phyloP scores from a whole-genome alignment of 2,797 vertebrate species.

The Sciurus vulgaris region DNA sequence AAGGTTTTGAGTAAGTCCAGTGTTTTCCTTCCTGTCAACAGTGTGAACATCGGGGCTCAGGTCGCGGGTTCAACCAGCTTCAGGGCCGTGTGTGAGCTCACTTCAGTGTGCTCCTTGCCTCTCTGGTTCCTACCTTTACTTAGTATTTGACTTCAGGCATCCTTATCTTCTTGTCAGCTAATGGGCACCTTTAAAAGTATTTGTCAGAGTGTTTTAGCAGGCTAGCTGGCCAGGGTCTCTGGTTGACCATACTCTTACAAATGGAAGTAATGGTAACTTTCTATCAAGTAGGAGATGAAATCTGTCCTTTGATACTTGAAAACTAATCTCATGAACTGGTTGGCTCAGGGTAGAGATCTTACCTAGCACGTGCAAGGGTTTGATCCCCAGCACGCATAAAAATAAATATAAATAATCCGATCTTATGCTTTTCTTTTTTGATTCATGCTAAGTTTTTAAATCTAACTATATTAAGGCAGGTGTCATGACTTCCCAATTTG shows the following conservation, averaged over 20 bases:
- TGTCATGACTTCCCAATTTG: neutral
- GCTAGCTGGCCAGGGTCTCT: neutral
- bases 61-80: neutral
- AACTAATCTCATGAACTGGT: neutral
- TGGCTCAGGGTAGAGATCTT: neutral
- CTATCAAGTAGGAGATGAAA: neutral
- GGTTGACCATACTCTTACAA: neutral
- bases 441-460: neutral
- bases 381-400: neutral
- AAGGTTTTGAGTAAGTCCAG: neutral
- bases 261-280: neutral
- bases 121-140: neutral
- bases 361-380: neutral
- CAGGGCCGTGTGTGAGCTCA: neutral
- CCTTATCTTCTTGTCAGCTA: neutral
- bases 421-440: neutral
- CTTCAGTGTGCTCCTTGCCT: neutral
- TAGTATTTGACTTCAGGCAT: neutral
- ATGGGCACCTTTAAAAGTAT: neutral
- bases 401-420: neutral
- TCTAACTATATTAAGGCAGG: neutral
- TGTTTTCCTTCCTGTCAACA: neutral
- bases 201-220: neutral
- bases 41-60: conserved; percentile 22
- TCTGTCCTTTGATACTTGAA: conserved; percentile 26